Evolutionary conservation across 1,140 invertebrate species (phyloP).

Genomic region (Coenobita brevimanus): DNA sequence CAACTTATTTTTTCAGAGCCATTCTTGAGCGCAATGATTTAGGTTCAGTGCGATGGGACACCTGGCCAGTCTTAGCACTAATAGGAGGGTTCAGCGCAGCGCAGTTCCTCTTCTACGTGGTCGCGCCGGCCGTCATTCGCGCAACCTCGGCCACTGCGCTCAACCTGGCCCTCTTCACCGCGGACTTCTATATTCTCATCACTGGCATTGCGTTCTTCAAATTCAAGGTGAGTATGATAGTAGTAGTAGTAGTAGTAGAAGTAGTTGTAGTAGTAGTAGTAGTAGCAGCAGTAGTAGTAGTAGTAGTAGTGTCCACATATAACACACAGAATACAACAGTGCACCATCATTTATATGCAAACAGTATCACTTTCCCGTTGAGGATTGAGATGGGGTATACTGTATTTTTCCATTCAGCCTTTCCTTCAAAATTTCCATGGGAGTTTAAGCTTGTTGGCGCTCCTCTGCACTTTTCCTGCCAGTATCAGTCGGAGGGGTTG

Average conservation of each 20-base stretch:
- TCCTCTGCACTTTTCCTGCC: too few species aligned
- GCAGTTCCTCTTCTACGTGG: conserved; percentile 85
- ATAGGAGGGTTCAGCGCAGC: conserved; percentile 78
- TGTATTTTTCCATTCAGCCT: too few species aligned
- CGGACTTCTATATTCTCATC: conserved; percentile 90
- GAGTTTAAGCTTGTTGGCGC: too few species aligned
- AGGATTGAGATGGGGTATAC: too few species aligned
- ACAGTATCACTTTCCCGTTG: too few species aligned
- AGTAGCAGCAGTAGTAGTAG: neutral
- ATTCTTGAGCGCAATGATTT: conserved; percentile 77
- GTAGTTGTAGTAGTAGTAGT: too few species aligned
- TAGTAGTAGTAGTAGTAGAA: neutral
- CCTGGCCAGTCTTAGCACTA: conserved; percentile 77
- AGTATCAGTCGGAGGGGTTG: too few species aligned
- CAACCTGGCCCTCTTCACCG: conserved; percentile 87
- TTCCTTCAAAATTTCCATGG: too few species aligned
- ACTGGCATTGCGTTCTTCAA: conserved; percentile 86
- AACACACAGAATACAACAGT: too few species aligned
- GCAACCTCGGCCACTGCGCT: conserved; percentile 86
- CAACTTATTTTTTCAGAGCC: conserved; percentile 73
- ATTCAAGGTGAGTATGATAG: conserved; percentile 80
- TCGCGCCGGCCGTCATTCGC: conserved; percentile 84
- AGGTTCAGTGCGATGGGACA: conserved; percentile 76
- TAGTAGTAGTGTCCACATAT: too few species aligned
- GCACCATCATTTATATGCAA: too few species aligned